Evolutionary conservation across 64 coral and sea anemone species (phyloP).

Genomic region (Montipora cactus): DNA sequence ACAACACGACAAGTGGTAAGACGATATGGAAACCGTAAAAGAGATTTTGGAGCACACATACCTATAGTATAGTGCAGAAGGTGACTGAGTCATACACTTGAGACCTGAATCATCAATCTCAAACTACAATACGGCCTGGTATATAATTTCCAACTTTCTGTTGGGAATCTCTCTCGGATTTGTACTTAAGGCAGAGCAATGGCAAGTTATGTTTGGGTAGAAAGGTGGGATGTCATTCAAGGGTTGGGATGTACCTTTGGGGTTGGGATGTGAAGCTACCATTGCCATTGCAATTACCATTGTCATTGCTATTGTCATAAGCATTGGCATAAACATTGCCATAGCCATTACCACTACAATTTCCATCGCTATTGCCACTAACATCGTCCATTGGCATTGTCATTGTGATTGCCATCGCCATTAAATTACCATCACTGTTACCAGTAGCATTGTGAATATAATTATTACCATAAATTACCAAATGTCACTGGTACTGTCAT

Average conservation of each 20-base stretch:
- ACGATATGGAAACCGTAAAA: neutral
- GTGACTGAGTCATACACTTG: neutral
- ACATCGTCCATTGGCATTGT: neutral
- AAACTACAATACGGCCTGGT: neutral
- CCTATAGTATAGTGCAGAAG: neutral
- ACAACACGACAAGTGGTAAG: neutral
- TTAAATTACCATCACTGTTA: neutral
- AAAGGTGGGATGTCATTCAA: neutral
- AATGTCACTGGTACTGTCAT: neutral
- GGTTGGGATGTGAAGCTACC: neutral
- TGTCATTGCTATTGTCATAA: neutral
- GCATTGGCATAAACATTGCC: neutral
- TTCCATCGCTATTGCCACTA: neutral
- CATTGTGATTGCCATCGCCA: neutral
- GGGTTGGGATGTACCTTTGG: neutral
- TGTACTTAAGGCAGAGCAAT: too few species aligned
- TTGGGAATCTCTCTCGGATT: neutral
- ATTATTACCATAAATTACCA: conserved; percentile 7
- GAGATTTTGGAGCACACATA: neutral
- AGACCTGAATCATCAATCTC: neutral
- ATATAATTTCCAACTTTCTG: neutral
- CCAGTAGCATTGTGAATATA: neutral
- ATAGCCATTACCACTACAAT: neutral
- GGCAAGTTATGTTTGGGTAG: too few species aligned
- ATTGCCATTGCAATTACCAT: neutral